These are phyloP conservation scores for Trichechus manatus DNA, from an alignment of 2,113 vertebrate genomes.

Conservation along the genomic window DNA sequence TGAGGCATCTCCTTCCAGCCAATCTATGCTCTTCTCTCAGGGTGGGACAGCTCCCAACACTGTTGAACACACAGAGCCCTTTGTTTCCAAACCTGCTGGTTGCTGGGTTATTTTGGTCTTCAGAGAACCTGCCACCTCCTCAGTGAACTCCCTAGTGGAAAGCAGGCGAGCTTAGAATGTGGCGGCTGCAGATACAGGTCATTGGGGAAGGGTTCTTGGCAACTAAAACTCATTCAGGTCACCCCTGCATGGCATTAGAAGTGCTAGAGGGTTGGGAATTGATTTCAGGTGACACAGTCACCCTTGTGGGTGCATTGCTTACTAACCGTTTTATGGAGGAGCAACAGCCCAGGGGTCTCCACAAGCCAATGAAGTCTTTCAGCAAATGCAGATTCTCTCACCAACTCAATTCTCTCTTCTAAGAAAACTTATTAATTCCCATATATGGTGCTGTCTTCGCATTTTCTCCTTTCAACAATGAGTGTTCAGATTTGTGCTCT, in stretches of 20 bases:
- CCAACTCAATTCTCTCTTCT: neutral
- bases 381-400: neutral
- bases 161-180: neutral
- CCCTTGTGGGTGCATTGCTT: neutral
- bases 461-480: neutral
- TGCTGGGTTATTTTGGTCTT: neutral
- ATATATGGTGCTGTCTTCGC: neutral
- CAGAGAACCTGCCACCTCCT: conserved; percentile 19
- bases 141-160: neutral
- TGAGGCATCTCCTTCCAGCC: neutral
- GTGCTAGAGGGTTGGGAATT: neutral
- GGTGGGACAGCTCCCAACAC: neutral
- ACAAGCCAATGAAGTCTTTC: neutral
- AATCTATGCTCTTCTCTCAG: neutral
- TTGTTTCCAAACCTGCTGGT: neutral
- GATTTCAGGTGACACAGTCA: neutral
- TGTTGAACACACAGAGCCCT: conserved; percentile 17
- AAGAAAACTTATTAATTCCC: neutral
- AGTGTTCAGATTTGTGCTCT: neutral
- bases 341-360: neutral
- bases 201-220: neutral
- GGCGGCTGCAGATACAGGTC: neutral
- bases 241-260: neutral
- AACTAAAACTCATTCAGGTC: neutral
- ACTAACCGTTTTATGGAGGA: neutral